Conservation (phyloP, 2,113 vertebrate species). For the Oostethus manadensis region DNA sequence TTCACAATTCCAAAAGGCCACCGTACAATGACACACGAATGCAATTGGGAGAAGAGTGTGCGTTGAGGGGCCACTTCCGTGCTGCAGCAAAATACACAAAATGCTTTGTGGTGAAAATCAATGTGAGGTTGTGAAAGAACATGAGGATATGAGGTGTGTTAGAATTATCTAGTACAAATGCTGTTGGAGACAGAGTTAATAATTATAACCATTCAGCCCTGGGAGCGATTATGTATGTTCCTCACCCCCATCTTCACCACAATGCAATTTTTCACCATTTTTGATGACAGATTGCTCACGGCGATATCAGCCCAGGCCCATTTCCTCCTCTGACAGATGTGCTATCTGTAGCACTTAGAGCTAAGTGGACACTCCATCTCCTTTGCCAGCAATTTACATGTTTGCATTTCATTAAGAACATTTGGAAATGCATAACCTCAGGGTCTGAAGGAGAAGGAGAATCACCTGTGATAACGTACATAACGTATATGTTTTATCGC, state of each 20-base stretch:
- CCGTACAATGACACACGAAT: too few relatives aligned
- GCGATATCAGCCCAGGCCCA: conserved; percentile 47
- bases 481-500: too few relatives aligned
- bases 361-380: conserved; percentile 52
- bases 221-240: conserved; percentile 15
- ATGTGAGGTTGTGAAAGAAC: conserved; percentile 21
- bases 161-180: conserved; percentile 18
- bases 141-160: conserved; percentile 15
- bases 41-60: background rate
- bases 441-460: conserved; percentile 15
- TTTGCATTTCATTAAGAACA: conserved; percentile 48
- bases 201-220: conserved; percentile 18
- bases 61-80: conserved; percentile 4
- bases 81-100: conserved; percentile 15
- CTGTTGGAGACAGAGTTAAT: conserved; percentile 29
- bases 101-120: conserved; percentile 8
- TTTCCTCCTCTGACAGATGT: conserved; percentile 55
- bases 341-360: conserved; percentile 54
- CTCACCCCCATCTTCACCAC: conserved; percentile 5
- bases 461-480: conserved; percentile 34
- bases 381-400: conserved; percentile 49
- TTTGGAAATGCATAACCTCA: conserved; percentile 29
- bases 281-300: conserved; percentile 54
- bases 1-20: too few relatives aligned
- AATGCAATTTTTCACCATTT: conserved; percentile 49